Percentiles rank a stretch among this genome's conserved stretches.
These are phyloP conservation scores for Ophioninae sp. DNA, from an alignment of 2,888 invertebrate species.

Conservation along the genomic window DNA sequence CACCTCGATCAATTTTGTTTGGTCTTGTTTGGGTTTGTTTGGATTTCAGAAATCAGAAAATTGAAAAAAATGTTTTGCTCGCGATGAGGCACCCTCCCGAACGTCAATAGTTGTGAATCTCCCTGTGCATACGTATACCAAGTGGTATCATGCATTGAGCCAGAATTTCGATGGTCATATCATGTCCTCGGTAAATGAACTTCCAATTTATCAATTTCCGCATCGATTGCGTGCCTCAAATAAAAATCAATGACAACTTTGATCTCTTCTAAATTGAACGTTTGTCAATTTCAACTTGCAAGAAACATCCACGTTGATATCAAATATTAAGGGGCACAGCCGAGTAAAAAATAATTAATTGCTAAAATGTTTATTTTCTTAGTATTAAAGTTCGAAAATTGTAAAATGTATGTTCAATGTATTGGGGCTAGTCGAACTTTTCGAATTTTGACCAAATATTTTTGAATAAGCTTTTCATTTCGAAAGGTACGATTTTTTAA, in stretches of 20 bases:
- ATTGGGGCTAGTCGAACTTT: too few species aligned
- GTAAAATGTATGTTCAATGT: too few species aligned
- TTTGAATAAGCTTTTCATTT: too few species aligned
- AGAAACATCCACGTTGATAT: not conserved
- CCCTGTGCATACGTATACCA: not conserved
- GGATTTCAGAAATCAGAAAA: too few species aligned
- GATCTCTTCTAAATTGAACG: constrained; percentile 60
- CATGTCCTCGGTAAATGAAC: too few species aligned
- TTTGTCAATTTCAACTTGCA: constrained; percentile 43
- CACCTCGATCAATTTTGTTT: not conserved
- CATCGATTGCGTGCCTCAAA: not conserved
- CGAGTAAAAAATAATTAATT: too few species aligned
- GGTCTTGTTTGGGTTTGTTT: too few species aligned
- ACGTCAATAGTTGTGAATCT: not conserved
- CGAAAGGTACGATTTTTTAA: too few species aligned
- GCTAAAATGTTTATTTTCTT: too few species aligned
- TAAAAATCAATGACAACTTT: constrained; percentile 41
- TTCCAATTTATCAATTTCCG: not conserved
- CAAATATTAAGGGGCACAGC: not conserved
- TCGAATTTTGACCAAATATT: too few species aligned
- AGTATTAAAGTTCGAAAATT: too few species aligned
- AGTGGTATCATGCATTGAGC: not conserved
- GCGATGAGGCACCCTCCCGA: not conserved
- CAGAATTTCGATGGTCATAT: too few species aligned
- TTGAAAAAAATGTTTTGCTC: not conserved